Evolutionary conservation across 2,888 invertebrate genomes (phyloP).

Genomic region (Sclerodermus sp.): DNA sequence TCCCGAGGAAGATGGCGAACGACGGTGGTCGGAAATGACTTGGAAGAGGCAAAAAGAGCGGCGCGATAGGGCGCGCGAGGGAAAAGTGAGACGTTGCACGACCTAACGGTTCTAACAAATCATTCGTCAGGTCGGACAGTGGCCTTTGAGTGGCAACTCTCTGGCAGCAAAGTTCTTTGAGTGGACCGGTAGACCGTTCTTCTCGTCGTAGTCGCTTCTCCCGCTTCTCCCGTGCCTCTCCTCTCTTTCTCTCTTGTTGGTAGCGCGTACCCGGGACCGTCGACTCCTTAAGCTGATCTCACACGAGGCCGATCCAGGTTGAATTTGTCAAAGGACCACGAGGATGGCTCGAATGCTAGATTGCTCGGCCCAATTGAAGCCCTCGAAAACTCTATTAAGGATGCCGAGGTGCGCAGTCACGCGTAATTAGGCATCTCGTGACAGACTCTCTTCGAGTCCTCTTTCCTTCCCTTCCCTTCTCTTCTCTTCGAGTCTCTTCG

Average conservation of each 20-base stretch:
- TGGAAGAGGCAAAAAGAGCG: constrained; percentile 4
- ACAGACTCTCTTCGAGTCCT: too few relatives aligned
- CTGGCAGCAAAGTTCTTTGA: constrained; percentile 30
- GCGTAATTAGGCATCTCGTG: too few relatives aligned
- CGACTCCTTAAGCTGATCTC: constrained; percentile 32
- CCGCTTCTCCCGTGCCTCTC: constrained; percentile 8
- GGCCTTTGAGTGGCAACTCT: constrained; percentile 41
- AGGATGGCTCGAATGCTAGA: too few relatives aligned
- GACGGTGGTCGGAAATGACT: constrained; percentile 20
- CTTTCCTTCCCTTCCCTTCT: too few relatives aligned
- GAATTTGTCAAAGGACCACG: constrained; percentile 7
- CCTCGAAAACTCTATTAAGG: too few relatives aligned
- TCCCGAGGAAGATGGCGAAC: too few relatives aligned
- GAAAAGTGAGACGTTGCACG: constrained; percentile 38
- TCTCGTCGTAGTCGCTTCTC: constrained; percentile 14
- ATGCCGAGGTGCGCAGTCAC: background rate
- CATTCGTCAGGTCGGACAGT: constrained; percentile 47
- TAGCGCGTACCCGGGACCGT: constrained; percentile 26
- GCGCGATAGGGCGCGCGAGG: constrained; percentile 19
- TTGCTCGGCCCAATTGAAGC: too few relatives aligned
- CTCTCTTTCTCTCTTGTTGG: constrained; percentile 16
- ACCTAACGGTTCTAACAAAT: too few relatives aligned
- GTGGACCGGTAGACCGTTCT: constrained; percentile 11
- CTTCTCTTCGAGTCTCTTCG: too few relatives aligned
- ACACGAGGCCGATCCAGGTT: constrained; percentile 15